Evolutionary conservation across 2,888 invertebrate species (phyloP), one percentile per base, ranked within the genome.

Genomic region (Leuctra nigra): DNA sequence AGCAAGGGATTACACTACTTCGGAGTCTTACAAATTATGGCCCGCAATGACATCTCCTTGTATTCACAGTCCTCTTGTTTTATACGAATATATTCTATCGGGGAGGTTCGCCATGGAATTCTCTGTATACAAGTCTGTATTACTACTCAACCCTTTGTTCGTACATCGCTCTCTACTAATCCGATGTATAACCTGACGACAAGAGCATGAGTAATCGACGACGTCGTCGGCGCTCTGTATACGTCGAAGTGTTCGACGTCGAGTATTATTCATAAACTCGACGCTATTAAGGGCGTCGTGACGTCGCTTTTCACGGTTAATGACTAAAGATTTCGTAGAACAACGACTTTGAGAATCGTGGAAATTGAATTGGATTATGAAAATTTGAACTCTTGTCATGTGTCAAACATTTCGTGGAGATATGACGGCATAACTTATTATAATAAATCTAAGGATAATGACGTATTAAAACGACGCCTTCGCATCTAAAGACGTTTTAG

Each of bases 1-100:
- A 58, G 59, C 57, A 58, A 41, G 35, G 60, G 60, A 61, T 61
- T 61, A 61, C 58, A 55, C 55, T 58, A 61, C 60, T 61, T 50
- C 56, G 58, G 60, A 53, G 60, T 57, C 58, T 61, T 61, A 61
- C 60, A 61, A 61, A 61, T 61, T 61, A 61, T 61, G 56, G 29
- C 44, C 53, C 55, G 33, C 44, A 38, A 48, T 59, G 59, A 59
- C 59, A 56, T 36, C 13, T 20, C 22, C n/a, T 44, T 14, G 9
- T 38, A 23, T 35, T 16, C 18, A 35, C 50, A 20, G 33, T 50
- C 11, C 33, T 3, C 3, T 18, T 50, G 47, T 16, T 3, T 20
- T 33, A 50, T 35, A 41, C 20, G 11, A 50, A 50, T 47, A 47
- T 47, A 47, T 25, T 1, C 16, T 29, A 14, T 39, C 20, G 39